Percentiles rank a stretch among this genome's conserved stretches.
These are phyloP conservation scores for Sebastes schlegelii DNA, from an alignment of 2,113 vertebrate species.

Conservation along the genomic window DNA sequence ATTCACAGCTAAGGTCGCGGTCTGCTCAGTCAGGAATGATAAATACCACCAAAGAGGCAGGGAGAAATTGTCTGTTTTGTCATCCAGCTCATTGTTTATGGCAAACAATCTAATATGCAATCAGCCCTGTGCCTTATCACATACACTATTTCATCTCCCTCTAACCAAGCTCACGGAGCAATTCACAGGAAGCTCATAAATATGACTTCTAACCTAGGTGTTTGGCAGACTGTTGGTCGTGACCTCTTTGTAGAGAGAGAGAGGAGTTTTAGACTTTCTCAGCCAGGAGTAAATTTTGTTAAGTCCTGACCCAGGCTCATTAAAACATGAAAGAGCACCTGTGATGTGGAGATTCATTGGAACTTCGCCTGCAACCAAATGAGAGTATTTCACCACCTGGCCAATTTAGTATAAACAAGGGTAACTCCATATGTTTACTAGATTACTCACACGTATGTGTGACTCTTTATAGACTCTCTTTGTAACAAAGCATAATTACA, in stretches of 20 bases:
- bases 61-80: conserved; percentile 6
- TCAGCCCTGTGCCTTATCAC: conserved; percentile 31
- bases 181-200: conserved; percentile 61
- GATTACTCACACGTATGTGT: conserved; percentile 19
- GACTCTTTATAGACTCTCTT: conserved; percentile 18
- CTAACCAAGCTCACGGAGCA: conserved; percentile 21
- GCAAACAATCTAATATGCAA: conserved; percentile 56
- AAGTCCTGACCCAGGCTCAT: conserved; percentile 46
- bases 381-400: conserved; percentile 33
- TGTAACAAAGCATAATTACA: conserved; percentile 19
- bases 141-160: conserved; percentile 43
- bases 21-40: conserved; percentile 24
- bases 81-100: conserved; percentile 39
- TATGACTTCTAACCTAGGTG: conserved; percentile 43
- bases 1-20: conserved; percentile 10
- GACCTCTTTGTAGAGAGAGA: conserved; percentile 46
- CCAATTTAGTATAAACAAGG: conserved; percentile 20
- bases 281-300: conserved; percentile 40
- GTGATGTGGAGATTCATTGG: conserved; percentile 34
- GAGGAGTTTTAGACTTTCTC: conserved; percentile 35
- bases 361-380: conserved; percentile 27
- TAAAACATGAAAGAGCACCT: conserved; percentile 55
- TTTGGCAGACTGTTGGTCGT: conserved; percentile 37
- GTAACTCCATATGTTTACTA: conserved; percentile 2
- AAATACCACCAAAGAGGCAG: conserved; percentile 15